Conservation (phyloP, 2,797 vertebrate species). For the Threskiornis aethiopicus region DNA sequence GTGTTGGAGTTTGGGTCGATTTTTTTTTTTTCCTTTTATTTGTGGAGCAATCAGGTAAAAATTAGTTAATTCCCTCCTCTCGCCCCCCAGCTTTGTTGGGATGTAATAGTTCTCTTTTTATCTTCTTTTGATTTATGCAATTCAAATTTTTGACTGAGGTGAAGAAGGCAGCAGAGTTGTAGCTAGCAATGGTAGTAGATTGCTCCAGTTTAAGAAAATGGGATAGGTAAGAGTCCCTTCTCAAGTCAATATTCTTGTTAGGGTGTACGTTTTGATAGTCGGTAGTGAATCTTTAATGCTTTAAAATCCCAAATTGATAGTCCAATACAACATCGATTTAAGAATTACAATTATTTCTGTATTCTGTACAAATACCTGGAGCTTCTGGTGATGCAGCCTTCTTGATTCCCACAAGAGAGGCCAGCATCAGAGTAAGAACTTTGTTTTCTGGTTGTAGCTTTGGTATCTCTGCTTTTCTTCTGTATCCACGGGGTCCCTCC, state of each 20-base stretch:
- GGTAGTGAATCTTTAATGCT: neutral
- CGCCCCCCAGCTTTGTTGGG: neutral
- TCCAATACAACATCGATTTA: rapidly evolving
- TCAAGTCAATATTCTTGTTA: neutral
- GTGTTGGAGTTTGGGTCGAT: neutral
- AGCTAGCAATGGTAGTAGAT: neutral
- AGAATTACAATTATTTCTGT: neutral
- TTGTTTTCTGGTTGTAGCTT: neutral
- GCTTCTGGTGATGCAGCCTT: neutral
- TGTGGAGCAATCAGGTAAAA: neutral
- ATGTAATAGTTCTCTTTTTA: neutral
- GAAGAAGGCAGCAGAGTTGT: neutral
- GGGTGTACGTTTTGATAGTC: neutral
- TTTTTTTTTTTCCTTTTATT: neutral
- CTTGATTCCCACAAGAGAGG: neutral
- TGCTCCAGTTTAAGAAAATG: neutral
- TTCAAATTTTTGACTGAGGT: neutral
- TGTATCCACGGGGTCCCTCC: neutral
- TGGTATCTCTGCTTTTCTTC: neutral
- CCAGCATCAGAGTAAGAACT: neutral
- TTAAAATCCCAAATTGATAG: neutral
- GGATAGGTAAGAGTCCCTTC: neutral
- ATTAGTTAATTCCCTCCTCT: neutral
- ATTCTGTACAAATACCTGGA: neutral
- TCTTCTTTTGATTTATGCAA: neutral